Conservation (phyloP, 2,113 vertebrate species). For the Poecile atricapillus region DNA sequence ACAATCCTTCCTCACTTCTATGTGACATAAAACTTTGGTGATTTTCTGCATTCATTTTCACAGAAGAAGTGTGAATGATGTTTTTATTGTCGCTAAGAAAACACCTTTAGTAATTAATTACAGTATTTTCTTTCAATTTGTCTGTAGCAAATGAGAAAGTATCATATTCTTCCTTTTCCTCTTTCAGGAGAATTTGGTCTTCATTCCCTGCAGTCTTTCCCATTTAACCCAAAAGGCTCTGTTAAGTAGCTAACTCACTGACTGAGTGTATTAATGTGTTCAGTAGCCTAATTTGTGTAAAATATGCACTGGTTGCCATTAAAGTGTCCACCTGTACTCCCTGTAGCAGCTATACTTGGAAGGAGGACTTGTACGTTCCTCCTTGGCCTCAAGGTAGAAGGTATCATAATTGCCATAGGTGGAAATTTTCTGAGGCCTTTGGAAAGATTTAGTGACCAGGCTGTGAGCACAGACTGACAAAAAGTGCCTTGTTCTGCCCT, state of each 20-base stretch:
- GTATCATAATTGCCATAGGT: not conserved
- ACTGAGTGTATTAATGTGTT: not conserved
- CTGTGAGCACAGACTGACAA: not conserved
- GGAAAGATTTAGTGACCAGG: not conserved
- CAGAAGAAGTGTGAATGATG: not conserved
- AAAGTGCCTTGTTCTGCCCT: not conserved
- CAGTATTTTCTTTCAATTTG: not conserved
- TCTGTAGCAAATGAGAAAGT: not conserved
- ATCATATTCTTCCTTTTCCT: not conserved
- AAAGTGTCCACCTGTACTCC: not conserved
- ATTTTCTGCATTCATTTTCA: not conserved
- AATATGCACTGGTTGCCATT: not conserved
- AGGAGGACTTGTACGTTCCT: not conserved
- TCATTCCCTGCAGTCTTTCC: not conserved
- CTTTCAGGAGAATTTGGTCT: not conserved
- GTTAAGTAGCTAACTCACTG: not conserved
- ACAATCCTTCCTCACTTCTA: not conserved
- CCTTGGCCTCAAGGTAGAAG: not conserved
- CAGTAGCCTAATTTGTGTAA: not conserved
- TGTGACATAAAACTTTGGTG: not conserved
- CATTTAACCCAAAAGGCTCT: not conserved
- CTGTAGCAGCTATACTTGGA: not conserved
- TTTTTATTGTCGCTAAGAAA: constrained; percentile 14
- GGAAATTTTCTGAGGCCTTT: not conserved
- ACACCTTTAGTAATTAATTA: not conserved